A percentile compares a stretch with the other conserved stretches of the same genome.
Evolutionary conservation across 2,113 vertebrate species (phyloP).

Genomic region (Columbina picui): DNA sequence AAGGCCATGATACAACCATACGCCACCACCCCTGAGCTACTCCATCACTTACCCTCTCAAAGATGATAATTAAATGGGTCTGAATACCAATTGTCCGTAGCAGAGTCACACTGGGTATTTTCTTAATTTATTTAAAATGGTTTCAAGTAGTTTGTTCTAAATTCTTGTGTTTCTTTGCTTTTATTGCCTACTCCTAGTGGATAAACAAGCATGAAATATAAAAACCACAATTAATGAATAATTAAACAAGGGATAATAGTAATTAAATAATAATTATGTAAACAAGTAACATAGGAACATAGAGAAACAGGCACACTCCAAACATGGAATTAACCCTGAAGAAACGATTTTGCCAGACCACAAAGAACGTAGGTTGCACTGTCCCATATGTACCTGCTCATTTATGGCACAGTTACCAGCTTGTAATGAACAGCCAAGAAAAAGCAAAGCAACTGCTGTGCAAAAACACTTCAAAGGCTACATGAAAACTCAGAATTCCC

Average conservation of each 20-base stretch:
- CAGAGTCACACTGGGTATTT: background rate
- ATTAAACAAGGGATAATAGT: background rate
- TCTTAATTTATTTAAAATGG: background rate
- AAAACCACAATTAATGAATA: background rate
- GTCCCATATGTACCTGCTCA: background rate
- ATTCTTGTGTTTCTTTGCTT: background rate
- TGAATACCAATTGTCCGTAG: background rate
- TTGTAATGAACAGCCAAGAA: fast-evolving
- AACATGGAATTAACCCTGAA: background rate
- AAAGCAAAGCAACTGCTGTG: background rate
- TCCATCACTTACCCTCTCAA: background rate
- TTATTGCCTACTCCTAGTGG: background rate
- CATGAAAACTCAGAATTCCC: background rate
- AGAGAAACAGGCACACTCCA: background rate
- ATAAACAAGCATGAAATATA: background rate
- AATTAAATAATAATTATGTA: too few relatives aligned
- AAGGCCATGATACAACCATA: background rate
- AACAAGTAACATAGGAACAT: background rate
- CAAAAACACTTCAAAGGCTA: background rate
- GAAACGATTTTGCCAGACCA: background rate
- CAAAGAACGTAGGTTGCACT: fast-evolving
- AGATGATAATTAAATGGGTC: background rate
- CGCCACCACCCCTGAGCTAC: background rate
- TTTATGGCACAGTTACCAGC: background rate
- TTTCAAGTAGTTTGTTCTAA: background rate